A percentile compares a stretch with the other conserved stretches of the same genome.
These are phyloP conservation scores for Microcebus jonahi DNA, from an alignment of 2,113 vertebrate genomes.

Conservation along the genomic window DNA sequence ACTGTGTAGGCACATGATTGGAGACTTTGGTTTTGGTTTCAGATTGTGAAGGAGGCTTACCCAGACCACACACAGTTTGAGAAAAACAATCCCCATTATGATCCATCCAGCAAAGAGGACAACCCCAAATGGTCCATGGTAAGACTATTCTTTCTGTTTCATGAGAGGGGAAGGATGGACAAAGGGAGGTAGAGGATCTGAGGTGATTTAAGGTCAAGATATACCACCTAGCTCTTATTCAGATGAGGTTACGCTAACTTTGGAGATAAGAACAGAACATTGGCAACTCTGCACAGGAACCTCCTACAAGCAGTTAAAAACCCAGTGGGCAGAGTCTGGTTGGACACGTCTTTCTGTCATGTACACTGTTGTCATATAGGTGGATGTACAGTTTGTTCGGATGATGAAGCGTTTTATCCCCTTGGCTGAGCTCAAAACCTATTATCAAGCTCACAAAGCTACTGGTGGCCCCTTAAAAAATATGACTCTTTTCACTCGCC, in stretches of 20 bases:
- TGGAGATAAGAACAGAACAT: neutral
- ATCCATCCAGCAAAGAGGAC: slow-evolving; percentile 91
- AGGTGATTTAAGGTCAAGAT: neutral
- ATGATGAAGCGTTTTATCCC: slow-evolving; percentile 93
- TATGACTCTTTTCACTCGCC: slow-evolving; percentile 91
- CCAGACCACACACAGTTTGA: slow-evolving; percentile 99
- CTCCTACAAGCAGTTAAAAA: neutral
- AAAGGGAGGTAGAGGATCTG: neutral
- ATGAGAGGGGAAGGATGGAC: neutral
- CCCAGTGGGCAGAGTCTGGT: too few species aligned
- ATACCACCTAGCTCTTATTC: neutral
- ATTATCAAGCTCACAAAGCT: slow-evolving; percentile 89
- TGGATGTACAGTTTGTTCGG: slow-evolving; percentile 94
- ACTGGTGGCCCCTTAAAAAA: slow-evolving; percentile 89
- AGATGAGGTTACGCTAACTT: neutral
- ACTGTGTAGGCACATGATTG: neutral
- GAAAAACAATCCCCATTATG: slow-evolving; percentile 92
- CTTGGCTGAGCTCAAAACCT: slow-evolving; percentile 92
- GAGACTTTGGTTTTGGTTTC: slow-evolving; percentile 44
- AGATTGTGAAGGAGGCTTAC: slow-evolving; percentile 96
- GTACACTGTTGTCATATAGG: slow-evolving; percentile 80
- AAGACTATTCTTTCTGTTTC: slow-evolving; percentile 1
- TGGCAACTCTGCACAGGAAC: neutral
- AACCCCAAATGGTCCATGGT: slow-evolving; percentile 99
- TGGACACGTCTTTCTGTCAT: neutral